phyloP scores from a whole-genome alignment of 2,797 vertebrate species.

The Sciaenops ocellatus region DNA sequence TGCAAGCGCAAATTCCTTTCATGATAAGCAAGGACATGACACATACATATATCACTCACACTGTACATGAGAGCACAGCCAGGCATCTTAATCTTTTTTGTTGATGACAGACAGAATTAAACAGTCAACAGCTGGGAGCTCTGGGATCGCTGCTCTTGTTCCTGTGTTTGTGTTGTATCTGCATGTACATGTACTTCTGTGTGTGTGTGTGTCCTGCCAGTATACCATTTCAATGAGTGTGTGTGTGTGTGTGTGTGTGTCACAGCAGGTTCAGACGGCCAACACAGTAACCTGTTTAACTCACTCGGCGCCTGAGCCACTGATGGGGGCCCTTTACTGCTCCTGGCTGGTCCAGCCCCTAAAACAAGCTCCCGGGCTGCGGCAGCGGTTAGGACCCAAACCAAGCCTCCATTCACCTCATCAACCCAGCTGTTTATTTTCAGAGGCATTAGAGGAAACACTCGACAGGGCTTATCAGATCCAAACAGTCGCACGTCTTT shows the following conservation, averaged over 20 bases:
- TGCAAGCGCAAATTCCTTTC: not conserved
- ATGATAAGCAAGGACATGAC: not conserved
- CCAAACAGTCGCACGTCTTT: slow-evolving; percentile 84
- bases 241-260: slow-evolving; percentile 45
- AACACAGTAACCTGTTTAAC: slow-evolving; percentile 84
- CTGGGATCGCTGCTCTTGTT: slow-evolving; percentile 12
- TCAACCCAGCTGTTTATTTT: slow-evolving; percentile 84
- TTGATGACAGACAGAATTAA: slow-evolving; percentile 19
- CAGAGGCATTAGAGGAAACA: slow-evolving; percentile 85
- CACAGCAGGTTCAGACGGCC: slow-evolving; percentile 74
- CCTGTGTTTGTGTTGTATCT: slow-evolving; percentile 25
- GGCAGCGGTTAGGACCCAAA: slow-evolving; percentile 75
- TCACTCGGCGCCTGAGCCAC: slow-evolving; percentile 77
- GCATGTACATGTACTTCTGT: slow-evolving; percentile 15
- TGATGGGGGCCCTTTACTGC: slow-evolving; percentile 73
- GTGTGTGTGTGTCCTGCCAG: slow-evolving; percentile 22
- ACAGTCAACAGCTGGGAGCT: slow-evolving; percentile 25
- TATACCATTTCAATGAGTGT: slow-evolving; percentile 30
- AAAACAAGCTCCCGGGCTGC: slow-evolving; percentile 79
- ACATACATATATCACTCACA: slow-evolving; percentile 7
- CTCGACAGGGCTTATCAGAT: slow-evolving; percentile 84
- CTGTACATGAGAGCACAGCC: not conserved
- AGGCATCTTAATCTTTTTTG: slow-evolving; percentile 11
- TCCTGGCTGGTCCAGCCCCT: slow-evolving; percentile 70
- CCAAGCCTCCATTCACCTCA: slow-evolving; percentile 85